Base-by-base conservation (phyloP, 2,797 vertebrate species). In the Pantherophis alleghaniensis region DNA sequence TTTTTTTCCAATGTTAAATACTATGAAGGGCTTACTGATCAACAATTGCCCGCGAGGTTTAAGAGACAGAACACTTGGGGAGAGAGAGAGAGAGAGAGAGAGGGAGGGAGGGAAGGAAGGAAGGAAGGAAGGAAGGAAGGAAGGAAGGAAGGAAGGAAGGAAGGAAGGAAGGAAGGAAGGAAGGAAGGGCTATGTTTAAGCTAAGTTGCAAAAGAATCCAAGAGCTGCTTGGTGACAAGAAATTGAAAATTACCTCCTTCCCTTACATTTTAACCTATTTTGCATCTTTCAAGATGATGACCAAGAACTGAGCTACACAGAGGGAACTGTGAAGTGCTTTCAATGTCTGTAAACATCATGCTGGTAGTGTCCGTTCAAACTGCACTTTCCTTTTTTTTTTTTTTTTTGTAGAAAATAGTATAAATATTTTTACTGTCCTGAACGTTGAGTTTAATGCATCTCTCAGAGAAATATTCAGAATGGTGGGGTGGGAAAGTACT, bases 351-450 rank as follows among this genome's bases (percentile, higher is more conserved):
- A 98, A 99, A 98, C 98, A 98, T 97, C 98, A 98, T 98, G 99
- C 98, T 98, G 98, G 98, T 99, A 98, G 98, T 98, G 98, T 98
- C 98, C 98, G 97, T 98, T 96, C 97, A 98, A 98, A 97, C 97
- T 97, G 98, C 96, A 86, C 96, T 94, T 95, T 97, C 87, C 63
- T 24, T 93, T 91, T 91, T 55, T 87, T 91, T 87, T 91, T n/a
- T 79, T 97, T 97, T 97, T 98, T 98, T 97, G 12, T 99, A 99
- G 98, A 99, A 99, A 98, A 95, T 99, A 98, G 98, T 99, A 99
- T 98, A 99, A 99, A 99, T 99, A 99, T 98, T 96, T 98, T 98
- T 98, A 83, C 97, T 98, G 97, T 98, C 96, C 96, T 96, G 97
- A 97, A 97, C 96, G 96, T 97, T 95, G 97, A 97, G 96, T 89